phyloP scores from a whole-genome alignment of 1,140 invertebrate species.

The Neodiprion pinetum region DNA sequence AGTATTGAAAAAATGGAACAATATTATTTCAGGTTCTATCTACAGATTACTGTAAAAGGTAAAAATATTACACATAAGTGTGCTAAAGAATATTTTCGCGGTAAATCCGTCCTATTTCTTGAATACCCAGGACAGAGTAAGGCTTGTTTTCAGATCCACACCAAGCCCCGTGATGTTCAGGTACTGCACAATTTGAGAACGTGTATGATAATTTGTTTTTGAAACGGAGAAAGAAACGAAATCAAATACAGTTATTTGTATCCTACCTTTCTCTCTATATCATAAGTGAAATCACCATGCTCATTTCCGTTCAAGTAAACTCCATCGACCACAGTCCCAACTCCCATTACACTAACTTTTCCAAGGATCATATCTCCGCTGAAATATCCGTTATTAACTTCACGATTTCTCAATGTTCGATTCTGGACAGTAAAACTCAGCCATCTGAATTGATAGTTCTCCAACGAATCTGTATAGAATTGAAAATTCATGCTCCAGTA shows the following conservation, averaged over 20 bases:
- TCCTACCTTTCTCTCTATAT: constrained; percentile 36
- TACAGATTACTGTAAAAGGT: neutral
- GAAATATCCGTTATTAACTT: constrained; percentile 34
- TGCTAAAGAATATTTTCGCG: neutral
- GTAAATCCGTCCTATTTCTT: neutral
- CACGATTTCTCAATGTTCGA: constrained; percentile 57
- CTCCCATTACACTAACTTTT: constrained; percentile 50
- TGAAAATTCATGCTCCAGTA: constrained; percentile 32
- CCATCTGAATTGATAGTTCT: constrained; percentile 67
- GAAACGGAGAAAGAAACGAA: neutral
- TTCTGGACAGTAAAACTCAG: constrained; percentile 63
- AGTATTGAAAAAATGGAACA: too few relatives aligned
- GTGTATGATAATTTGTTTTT: too few relatives aligned
- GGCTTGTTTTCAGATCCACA: constrained; percentile 60
- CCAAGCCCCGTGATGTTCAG: constrained; percentile 64
- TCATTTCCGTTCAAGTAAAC: constrained; percentile 43
- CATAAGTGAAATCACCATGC: constrained; percentile 38
- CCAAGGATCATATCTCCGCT: constrained; percentile 44
- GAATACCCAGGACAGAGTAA: constrained; percentile 39
- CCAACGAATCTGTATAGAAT: constrained; percentile 64
- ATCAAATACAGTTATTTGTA: neutral
- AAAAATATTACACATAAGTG: neutral
- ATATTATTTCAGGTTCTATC: too few relatives aligned
- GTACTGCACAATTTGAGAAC: constrained; percentile 60
- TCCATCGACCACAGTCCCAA: constrained; percentile 33